Evolutionary conservation across 2,888 invertebrate genomes (phyloP).

Genomic region (Meganola albula): DNA sequence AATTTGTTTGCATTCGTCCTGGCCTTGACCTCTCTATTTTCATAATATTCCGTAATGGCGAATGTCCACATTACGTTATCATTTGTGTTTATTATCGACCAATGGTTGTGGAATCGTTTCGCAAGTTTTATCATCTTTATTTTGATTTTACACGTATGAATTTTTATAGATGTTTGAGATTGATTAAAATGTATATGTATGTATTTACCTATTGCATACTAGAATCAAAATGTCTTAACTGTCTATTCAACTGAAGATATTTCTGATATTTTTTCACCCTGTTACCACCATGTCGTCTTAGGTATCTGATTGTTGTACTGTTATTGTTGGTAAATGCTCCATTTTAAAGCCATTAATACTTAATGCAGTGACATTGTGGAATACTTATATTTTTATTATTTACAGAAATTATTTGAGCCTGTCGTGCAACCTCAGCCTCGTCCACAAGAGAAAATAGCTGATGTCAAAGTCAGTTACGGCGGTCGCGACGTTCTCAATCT

Average conservation of each 20-base stretch:
- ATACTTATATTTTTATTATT: conserved; percentile 32
- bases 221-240: too few species aligned
- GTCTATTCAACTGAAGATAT: too few species aligned
- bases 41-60: conserved; percentile 78
- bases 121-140: conserved; percentile 17
- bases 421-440: conserved; percentile 66
- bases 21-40: conserved; percentile 78
- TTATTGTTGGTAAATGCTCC: too few species aligned
- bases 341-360: too few species aligned
- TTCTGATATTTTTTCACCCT: too few species aligned
- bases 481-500: conserved; percentile 79
- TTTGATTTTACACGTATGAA: conserved; percentile 1
- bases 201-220: too few species aligned
- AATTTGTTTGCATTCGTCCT: conserved; percentile 72
- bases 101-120: conserved; percentile 55
- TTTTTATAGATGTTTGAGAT: conserved; percentile 1
- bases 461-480: conserved; percentile 65
- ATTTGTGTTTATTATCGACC: conserved; percentile 56
- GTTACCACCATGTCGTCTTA: too few species aligned
- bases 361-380: too few species aligned
- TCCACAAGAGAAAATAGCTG: conserved; percentile 54
- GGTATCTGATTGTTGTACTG: too few species aligned
- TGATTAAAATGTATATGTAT: too few species aligned
- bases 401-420: conserved; percentile 67
- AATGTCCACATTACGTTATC: conserved; percentile 64